Evolutionary conservation across 2,113 vertebrate genomes (phyloP), one percentile per base, ranked within the genome.

Genomic region (Tyrannus savana): DNA sequence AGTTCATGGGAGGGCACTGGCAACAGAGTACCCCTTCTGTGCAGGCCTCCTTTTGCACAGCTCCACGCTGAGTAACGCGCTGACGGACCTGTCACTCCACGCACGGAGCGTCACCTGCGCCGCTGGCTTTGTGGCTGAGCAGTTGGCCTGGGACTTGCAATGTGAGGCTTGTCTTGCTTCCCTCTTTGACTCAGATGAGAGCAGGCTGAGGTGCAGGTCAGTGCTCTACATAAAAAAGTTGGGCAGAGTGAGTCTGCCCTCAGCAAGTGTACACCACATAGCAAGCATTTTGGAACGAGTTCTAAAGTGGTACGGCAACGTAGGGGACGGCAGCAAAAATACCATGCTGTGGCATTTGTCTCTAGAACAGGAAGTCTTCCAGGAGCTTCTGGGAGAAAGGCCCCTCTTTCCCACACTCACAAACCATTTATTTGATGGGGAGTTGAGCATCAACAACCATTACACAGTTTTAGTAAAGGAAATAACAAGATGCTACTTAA

Each of bases 91-190:
- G 3, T 93, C 94, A 0, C 86, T 96, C 68, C 21, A 53, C 0
- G 7, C 33, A 1, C 39, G 1, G 41, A 87, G 93, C 4, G 3
- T 96, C 28, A 19, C 53, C 44, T 72, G 33, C 25, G 5, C 87
- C 0, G 84, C 96, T 0, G 69, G 94, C 50, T 77, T 59, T 5
- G 6, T 97, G 42, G 96, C 95, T 30, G 74, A 96, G 77, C 94
- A 91, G 1, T 28, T 97, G 39, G 93, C 96, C 41, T 73, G 56
- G 31, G 49, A 63, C 33, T 59, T 97, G 73, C 91, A 72, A 0
- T 98, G 97, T 2, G 95, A 97, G n/a, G 56, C 90, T 56, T 98
- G 96, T 18, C 30, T 97, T 25, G 82, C 94, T 73, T 90, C 97
- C 6, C 94, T 97, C 19, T 98, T 97, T 39, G 87, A 96, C 22